Conservation (phyloP, 2,888 invertebrate genomes). For the Himalopsyche tibetana region DNA sequence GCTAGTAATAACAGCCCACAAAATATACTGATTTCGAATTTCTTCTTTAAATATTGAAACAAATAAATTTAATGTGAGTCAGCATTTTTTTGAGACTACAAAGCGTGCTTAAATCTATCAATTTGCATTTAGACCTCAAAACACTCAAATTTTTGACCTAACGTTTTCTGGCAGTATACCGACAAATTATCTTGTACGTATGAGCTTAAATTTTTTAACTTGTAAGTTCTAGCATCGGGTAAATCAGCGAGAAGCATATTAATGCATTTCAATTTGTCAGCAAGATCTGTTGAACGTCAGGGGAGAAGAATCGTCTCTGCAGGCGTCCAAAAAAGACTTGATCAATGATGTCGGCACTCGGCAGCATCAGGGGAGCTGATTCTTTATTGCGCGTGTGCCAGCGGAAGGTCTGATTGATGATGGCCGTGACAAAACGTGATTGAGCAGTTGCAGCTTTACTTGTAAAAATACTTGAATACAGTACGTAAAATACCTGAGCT, state of each 20-base stretch:
- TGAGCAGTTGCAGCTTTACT: not conserved
- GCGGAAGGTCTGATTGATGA: conserved; percentile 9
- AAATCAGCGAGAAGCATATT: conserved; percentile 7
- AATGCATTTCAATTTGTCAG: not conserved
- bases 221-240: not conserved
- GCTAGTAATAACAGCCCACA: too few relatives aligned
- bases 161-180: too few relatives aligned
- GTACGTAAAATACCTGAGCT: too few relatives aligned
- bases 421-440: not conserved
- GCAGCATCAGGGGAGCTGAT: not conserved
- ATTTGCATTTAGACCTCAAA: too few relatives aligned
- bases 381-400: conserved; percentile 1
- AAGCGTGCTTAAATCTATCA: too few relatives aligned
- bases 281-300: conserved; percentile 4
- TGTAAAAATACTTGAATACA: not conserved
- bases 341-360: conserved; percentile 13
- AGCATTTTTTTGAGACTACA: too few relatives aligned
- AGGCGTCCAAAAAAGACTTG: conserved; percentile 38
- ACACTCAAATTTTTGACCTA: too few relatives aligned
- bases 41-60: too few relatives aligned
- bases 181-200: too few relatives aligned
- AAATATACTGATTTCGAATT: too few relatives aligned
- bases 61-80: too few relatives aligned
- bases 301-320: conserved; percentile 6
- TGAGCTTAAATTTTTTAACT: too few relatives aligned